phyloP scores from a whole-genome alignment of 1,140 invertebrate genomes.

The Lordiphosa mommai region DNA sequence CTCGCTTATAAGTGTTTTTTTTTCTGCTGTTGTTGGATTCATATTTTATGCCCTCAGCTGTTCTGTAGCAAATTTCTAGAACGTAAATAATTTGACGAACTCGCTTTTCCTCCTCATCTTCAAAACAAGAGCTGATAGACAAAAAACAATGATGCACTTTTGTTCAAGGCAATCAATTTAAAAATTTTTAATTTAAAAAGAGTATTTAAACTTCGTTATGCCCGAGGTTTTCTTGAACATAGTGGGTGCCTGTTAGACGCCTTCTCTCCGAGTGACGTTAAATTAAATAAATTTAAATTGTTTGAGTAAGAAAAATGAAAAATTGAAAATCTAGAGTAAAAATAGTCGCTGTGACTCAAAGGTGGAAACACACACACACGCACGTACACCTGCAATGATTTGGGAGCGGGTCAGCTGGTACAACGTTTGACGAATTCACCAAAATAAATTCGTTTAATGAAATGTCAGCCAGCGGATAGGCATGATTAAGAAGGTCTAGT shows the following conservation, averaged over 20 bases:
- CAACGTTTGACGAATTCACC: constrained; percentile 22
- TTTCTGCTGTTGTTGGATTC: too few species aligned
- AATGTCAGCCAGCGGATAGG: constrained; percentile 6
- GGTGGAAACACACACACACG: constrained; percentile 1
- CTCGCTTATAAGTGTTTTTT: too few species aligned
- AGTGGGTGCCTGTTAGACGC: constrained; percentile 11
- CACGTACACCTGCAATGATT: constrained; percentile 55
- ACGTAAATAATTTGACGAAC: too few species aligned
- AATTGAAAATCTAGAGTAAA: constrained; percentile 70
- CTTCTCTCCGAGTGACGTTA: constrained; percentile 18
- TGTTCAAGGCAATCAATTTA: too few species aligned
- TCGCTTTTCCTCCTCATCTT: too few species aligned
- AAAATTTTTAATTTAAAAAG: not conserved
- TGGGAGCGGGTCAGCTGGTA: constrained; percentile 30
- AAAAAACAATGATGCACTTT: too few species aligned
- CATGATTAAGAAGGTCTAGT: constrained; percentile 10
- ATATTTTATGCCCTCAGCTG: too few species aligned
- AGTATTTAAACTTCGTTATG: not conserved
- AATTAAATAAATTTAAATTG: constrained; percentile 55
- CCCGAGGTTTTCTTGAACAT: not conserved
- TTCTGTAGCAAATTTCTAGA: too few species aligned
- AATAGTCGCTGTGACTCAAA: constrained; percentile 69
- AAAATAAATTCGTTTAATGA: constrained; percentile 9
- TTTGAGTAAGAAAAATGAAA: constrained; percentile 43
- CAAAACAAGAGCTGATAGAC: too few species aligned